Percentiles rank a stretch among this genome's conserved stretches.
These are phyloP conservation scores for Drosophila cyrtoloma DNA, from an alignment of 2,888 invertebrate species.

Conservation along the genomic window DNA sequence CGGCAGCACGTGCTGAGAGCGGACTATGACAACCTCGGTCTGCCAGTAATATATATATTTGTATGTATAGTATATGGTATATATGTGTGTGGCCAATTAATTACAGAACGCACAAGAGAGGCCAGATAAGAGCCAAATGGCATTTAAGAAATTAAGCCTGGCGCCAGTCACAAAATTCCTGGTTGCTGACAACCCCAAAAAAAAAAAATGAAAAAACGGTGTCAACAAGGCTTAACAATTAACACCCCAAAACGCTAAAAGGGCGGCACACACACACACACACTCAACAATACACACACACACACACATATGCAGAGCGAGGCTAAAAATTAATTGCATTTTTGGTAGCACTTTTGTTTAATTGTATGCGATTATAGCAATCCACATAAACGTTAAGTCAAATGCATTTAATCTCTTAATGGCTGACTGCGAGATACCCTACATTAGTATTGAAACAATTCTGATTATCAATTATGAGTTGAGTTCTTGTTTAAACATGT, in stretches of 20 bases:
- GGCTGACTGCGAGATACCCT: constrained; percentile 3
- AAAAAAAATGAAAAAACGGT: constrained; percentile 31
- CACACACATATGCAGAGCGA: background rate
- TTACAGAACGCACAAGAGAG: constrained; percentile 71
- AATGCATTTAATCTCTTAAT: background rate
- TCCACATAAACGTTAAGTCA: constrained; percentile 17
- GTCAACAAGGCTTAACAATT: constrained; percentile 60
- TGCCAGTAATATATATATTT: constrained; percentile 52
- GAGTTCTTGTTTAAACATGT: background rate
- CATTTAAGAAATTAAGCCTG: constrained; percentile 60
- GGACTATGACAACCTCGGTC: constrained; percentile 56
- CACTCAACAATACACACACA: background rate
- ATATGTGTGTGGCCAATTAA: constrained; percentile 64
- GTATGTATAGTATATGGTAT: constrained; percentile 37
- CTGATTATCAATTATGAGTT: background rate
- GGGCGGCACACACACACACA: background rate
- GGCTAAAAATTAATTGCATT: constrained; percentile 36
- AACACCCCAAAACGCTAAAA: constrained; percentile 41
- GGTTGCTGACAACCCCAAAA: background rate
- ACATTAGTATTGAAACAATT: background rate
- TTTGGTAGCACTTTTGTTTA: constrained; percentile 3
- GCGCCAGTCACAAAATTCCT: constrained; percentile 22
- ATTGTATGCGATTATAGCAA: constrained; percentile 11
- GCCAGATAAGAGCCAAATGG: constrained; percentile 62
- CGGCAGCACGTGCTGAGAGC: constrained; percentile 63